These are phyloP conservation scores for Daubentonia madagascariensis DNA, from an alignment of 2,113 vertebrate species.

Conservation along the genomic window DNA sequence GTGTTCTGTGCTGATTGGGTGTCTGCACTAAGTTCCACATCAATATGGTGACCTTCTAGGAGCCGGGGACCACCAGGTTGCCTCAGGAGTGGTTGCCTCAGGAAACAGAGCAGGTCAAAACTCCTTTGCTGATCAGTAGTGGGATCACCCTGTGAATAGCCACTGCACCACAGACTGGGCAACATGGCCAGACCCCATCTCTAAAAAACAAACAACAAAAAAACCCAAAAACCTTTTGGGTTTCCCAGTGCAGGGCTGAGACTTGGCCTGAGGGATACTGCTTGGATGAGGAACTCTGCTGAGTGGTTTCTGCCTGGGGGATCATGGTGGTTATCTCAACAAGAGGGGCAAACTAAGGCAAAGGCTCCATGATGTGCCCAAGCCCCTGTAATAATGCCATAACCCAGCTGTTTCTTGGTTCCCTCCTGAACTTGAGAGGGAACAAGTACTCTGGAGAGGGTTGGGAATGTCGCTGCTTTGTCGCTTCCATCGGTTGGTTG, in stretches of 20 bases:
- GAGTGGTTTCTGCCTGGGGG: not conserved
- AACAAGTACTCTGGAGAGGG: not conserved
- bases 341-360: too few relatives aligned
- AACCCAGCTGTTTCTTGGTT: not conserved
- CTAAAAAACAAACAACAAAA: too few relatives aligned
- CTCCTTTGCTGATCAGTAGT: too few relatives aligned
- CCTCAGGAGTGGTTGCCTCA: too few relatives aligned
- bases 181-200: too few relatives aligned
- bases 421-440: not conserved
- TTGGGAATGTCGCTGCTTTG: not conserved
- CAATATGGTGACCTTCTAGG: too few relatives aligned
- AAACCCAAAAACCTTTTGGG: not conserved
- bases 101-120: too few relatives aligned
- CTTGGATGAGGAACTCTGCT: not conserved
- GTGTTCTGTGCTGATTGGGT: too few relatives aligned
- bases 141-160: too few relatives aligned
- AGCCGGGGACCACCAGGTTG: too few relatives aligned
- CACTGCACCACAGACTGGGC: too few relatives aligned
- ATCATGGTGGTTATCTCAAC: not conserved
- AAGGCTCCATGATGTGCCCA: not conserved
- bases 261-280: not conserved
- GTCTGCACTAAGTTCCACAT: too few relatives aligned
- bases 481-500: not conserved
- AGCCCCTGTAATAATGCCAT: rapidly evolving
- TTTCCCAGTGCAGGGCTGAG: not conserved